Evolutionary conservation across 2,113 vertebrate species (phyloP), one percentile per base, ranked within the genome.

Genomic region (Peromyscus leucopus): DNA sequence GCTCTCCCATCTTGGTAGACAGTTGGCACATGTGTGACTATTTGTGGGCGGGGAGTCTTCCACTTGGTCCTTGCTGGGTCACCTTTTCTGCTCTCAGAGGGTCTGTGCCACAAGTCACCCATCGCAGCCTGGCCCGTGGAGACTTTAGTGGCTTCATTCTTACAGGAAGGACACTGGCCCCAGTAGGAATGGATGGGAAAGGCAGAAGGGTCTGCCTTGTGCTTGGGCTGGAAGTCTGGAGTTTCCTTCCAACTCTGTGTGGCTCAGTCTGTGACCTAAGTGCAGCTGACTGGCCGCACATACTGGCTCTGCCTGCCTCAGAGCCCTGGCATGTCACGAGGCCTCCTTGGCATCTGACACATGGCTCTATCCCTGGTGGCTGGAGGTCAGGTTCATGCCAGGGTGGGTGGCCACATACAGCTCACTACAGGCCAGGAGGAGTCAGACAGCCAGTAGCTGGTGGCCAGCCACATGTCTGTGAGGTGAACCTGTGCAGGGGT

Each of bases 261-360:
- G 5, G 0, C 1, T 6, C 1, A 13, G 69, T 22, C 2, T 2
- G 5, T 1, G 1, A 19, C 31, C 26, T 16, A 26, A 7, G 3
- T 36, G 2, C 7, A 36, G 67, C 75, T 12, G 61, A 55, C 26
- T 6, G 10, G 2, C 75, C 55, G 46, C 31, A 51, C 1, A 39
- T 1, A 4, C 67, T 85, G 31, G 33, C 67, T 33, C 39, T 63
- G 72, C 36, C 57, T 12, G 33, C 26, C 86, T 67, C 69, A 12
- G 19, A 75, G 33, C 42, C 86, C 51, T 74, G 11, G 17, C 86
- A 51, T 13, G 42, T 24, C 87, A 39, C 2, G 13, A 46, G 88
- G 57, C 15, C 67, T 59, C 65, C 42, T 39, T 26, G 65, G 51
- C 48, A 19, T 21, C 7, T 7, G 28, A 48, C 1, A 2, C 3